A percentile compares a stretch with the other conserved stretches of the same genome.
Conservation (phyloP, 2,888 invertebrate species). For the Tanypteryx hageni region DNA sequence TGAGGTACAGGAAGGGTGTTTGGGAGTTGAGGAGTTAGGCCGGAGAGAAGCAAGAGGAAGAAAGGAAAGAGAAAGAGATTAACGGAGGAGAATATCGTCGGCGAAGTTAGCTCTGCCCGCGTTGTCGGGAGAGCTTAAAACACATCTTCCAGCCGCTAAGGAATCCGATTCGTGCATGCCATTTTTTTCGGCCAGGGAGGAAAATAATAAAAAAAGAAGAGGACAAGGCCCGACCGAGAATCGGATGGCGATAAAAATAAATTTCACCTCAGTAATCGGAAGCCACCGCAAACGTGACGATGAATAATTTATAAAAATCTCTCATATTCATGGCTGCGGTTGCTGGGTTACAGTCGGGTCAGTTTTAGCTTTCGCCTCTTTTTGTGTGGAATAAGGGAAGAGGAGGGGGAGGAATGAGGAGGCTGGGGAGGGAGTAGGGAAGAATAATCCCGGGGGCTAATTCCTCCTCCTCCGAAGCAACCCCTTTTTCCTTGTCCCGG, state of each 20-base stretch:
- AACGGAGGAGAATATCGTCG: not conserved
- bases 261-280: slow-evolving; percentile 36
- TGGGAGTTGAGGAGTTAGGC: not conserved
- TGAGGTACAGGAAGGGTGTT: not conserved
- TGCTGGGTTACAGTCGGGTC: not conserved
- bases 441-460: not conserved
- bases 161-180: not conserved
- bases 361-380: slow-evolving; percentile 25
- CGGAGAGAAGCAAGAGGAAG: not conserved
- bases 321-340: slow-evolving; percentile 28
- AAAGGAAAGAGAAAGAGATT: not conserved
- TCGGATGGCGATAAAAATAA: slow-evolving; percentile 35
- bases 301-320: slow-evolving; percentile 59
- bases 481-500: not conserved
- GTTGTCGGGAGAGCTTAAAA: not conserved
- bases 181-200: not conserved
- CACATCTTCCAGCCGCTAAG: not conserved
- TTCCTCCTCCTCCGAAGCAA: not conserved
- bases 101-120: not conserved
- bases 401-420: not conserved
- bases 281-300: slow-evolving; percentile 57
- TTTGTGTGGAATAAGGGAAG: slow-evolving; percentile 7
- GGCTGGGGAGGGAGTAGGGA: not conserved
- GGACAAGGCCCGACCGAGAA: slow-evolving; percentile 8
- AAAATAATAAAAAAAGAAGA: not conserved